Percentiles rank a stretch among this genome's conserved stretches.
Evolutionary conservation across 2,113 vertebrate species (phyloP).

Genomic region (Osmerus eperlanus): DNA sequence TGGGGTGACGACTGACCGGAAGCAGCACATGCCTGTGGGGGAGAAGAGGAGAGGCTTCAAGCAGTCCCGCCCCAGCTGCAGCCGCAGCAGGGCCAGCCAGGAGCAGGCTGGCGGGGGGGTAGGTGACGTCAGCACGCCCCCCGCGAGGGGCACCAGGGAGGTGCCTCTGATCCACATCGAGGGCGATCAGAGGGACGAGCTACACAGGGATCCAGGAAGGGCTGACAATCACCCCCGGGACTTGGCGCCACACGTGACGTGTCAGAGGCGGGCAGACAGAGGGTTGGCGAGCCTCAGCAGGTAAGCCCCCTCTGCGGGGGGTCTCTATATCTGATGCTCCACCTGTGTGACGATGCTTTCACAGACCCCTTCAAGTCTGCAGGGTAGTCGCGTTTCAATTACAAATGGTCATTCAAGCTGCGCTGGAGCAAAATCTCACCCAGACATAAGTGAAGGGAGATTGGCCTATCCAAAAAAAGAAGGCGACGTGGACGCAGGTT

Average conservation of each 20-base stretch:
- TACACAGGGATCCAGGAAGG: constrained; percentile 39
- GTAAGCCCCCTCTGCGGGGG: constrained; percentile 62
- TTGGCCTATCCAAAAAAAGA: not conserved
- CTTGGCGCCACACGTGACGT: constrained; percentile 43
- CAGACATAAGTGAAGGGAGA: not conserved
- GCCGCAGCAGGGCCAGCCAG: constrained; percentile 48
- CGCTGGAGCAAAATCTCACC: not conserved
- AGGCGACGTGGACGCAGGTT: too few species aligned
- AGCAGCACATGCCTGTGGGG: constrained; percentile 51
- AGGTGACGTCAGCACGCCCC: constrained; percentile 22
- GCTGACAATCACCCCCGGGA: constrained; percentile 49
- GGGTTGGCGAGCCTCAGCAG: constrained; percentile 54
- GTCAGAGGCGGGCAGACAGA: constrained; percentile 46
- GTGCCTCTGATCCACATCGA: constrained; percentile 97
- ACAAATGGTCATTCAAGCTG: too few species aligned
- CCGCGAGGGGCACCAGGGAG: constrained; percentile 70
- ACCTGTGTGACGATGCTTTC: not conserved
- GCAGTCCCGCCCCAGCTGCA: constrained; percentile 55
- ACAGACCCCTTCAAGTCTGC: not conserved
- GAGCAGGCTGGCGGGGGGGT: constrained; percentile 50
- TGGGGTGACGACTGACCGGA: constrained; percentile 39
- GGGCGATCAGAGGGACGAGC: constrained; percentile 82
- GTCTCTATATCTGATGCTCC: constrained; percentile 11
- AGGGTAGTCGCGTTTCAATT: constrained; percentile 13
- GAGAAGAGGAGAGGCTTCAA: constrained; percentile 66